Evolutionary conservation across 1,140 invertebrate species (phyloP), one percentile per base, ranked within the genome.

Genomic region (Heliothis virescens): DNA sequence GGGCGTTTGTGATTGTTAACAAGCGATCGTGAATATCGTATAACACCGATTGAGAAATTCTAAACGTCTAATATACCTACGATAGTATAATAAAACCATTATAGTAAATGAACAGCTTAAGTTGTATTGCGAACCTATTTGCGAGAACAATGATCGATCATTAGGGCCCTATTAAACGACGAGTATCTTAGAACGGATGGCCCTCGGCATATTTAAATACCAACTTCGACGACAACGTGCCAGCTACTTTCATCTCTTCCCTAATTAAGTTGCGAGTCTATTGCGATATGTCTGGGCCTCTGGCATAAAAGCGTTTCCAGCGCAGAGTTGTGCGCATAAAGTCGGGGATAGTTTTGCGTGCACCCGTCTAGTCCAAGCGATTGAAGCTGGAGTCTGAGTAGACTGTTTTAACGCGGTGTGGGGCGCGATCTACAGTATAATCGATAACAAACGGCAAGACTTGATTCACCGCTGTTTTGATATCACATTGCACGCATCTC

Each of bases 1-100:
- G 86, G 92, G 92, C 81, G 92, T 86, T 41, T 71, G 79, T 83
- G 83, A 79, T 90, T 91, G 88, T 91, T 88, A 92, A 89, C n/a
- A 85, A 87, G 84, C 84, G 85, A 87, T 89, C 89, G 89, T 92
- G 86, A 90, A 91, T 92, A 92, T 90, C n/a, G n/a, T 86, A 92
- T 89, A 90, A 71, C 47, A 77, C 63, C 74, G 21, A 65, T n/a
- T 48, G 60, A 76, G 60, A n/a, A 76, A 76, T 63, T 76, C 74
- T 76, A n/a, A 76, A 65, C 74, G n/a, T 65, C 55, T 63, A 65
- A 76, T 60, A 53, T 75, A n/a, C n/a, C n/a, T n/a, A 82, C 52
- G 79, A 84, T 83, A 81, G 80, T 77, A 88, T 85, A 83, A n/a
- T n/a, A 86, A 75, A 84, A 81, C 71, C 74, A 85, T 85, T 82